Evolutionary conservation across 1,140 invertebrate species (phyloP), one percentile per base, ranked within the genome.

Genomic region (Tenebrio molitor): DNA sequence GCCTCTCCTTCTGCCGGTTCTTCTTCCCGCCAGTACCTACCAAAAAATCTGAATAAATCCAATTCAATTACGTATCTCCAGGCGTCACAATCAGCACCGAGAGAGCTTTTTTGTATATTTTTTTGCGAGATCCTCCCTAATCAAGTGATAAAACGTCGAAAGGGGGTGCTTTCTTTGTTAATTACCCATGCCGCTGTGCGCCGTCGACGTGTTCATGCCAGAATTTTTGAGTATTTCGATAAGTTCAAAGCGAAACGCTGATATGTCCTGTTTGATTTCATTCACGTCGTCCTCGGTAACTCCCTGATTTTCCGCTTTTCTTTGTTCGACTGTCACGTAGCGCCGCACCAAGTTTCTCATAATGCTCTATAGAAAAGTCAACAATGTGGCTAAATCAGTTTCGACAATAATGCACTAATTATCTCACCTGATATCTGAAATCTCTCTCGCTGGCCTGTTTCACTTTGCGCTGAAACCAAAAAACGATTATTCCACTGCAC

Each of bases 211-310:
- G 79, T 95, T 95, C 93, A 97, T 96, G 74, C 95, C 95, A 34
- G 93, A 95, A 83, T 94, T 95, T 81, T 94, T 94, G 12, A 99
- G 87, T 75, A 99, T 97, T 86, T 99, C 96, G 34, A 99, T 92
- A 3, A 99, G 87, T 84, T 99, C 97, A 85, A 93, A 97, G 39
- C 95, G 90, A 85, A 97, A 96, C 1, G 95, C 93, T 42, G 94
- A 96, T 69, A 99, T 97, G 83, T 98, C 97, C 85, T 99, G 97
- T 84, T 99, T 99, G 72, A 99, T 98, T 87, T 99, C 97, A 84
- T 98, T 99, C 23, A 99, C 94, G 84, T 99, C 97, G 81, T 99
- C 97, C 84, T 98, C 97, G 0, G 96, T 98, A 4, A 99, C 97
- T n/a, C 96, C 96, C 84, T 97, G 93, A 79, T 93, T 92, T 79